phyloP scores from a whole-genome alignment of 2,113 vertebrate species.

The Grus americana region DNA sequence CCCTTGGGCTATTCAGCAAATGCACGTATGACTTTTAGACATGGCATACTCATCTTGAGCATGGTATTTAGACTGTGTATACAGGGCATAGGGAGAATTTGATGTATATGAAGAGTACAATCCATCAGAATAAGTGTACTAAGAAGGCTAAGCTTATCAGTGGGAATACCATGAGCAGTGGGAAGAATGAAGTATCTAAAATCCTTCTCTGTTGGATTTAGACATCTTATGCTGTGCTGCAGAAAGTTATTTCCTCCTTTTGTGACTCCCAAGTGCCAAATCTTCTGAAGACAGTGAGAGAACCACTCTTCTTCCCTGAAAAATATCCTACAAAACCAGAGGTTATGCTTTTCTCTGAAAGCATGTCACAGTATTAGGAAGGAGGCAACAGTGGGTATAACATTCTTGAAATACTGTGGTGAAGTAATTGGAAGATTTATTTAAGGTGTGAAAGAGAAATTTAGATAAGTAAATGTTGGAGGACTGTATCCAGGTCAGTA shows the following conservation, averaged over 20 bases:
- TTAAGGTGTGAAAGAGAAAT: neutral
- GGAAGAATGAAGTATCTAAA: neutral
- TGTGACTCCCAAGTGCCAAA: neutral
- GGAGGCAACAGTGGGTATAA: neutral
- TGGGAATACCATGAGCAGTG: neutral
- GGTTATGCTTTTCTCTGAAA: neutral
- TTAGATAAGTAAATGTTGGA: neutral
- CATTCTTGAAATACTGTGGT: neutral
- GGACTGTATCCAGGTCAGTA: neutral
- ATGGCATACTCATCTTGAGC: rapidly evolving
- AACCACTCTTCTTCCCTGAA: neutral
- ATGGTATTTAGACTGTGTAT: neutral
- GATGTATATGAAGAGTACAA: neutral
- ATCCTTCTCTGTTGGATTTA: neutral
- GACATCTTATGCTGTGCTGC: neutral
- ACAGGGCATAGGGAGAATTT: neutral
- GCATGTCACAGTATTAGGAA: neutral
- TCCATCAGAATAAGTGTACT: neutral
- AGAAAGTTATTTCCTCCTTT: neutral
- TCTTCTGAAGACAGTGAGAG: neutral
- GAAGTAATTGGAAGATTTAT: neutral
- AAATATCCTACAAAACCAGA: neutral
- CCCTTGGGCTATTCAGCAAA: neutral
- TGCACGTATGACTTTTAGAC: neutral
- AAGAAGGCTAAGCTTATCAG: neutral